Evolutionary conservation across 2,888 invertebrate species (phyloP).

Genomic region (Nebria brevicollis): DNA sequence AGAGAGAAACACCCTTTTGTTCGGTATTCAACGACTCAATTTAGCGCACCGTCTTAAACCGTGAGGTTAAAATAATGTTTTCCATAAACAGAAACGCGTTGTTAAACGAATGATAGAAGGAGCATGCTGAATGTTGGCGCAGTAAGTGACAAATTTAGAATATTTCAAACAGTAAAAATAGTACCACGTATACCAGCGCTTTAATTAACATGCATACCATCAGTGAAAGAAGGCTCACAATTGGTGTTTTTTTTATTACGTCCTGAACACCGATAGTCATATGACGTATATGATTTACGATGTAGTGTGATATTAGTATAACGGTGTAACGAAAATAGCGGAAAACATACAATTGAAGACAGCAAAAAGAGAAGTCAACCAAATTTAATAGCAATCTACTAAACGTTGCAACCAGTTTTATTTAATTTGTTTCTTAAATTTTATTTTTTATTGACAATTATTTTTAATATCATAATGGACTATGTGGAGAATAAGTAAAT

Average conservation of each 20-base stretch:
- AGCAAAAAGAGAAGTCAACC: too few relatives aligned
- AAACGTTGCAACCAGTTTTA: too few relatives aligned
- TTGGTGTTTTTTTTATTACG: slow-evolving; percentile 22
- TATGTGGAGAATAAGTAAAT: too few relatives aligned
- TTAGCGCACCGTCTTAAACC: background rate
- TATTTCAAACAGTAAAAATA: slow-evolving; percentile 14
- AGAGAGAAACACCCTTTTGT: slow-evolving; percentile 4
- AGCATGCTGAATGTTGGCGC: slow-evolving; percentile 4
- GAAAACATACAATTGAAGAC: too few relatives aligned
- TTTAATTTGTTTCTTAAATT: too few relatives aligned
- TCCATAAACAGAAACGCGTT: slow-evolving; percentile 22
- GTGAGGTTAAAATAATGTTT: slow-evolving; percentile 9
- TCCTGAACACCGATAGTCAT: background rate
- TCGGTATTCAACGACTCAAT: background rate
- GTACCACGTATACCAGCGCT: background rate
- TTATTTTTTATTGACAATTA: too few relatives aligned
- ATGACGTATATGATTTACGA: background rate
- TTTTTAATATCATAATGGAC: too few relatives aligned
- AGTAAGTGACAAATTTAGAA: slow-evolving; percentile 13
- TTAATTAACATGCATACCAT: slow-evolving; percentile 36
- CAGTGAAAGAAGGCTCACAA: slow-evolving; percentile 35
- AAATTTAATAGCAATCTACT: too few relatives aligned
- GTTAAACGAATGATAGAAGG: background rate
- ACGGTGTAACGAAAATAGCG: background rate
- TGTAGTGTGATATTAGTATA: background rate